A percentile compares a stretch with the other conserved stretches of the same genome.
Evolutionary conservation across 2,113 vertebrate species (phyloP).

Genomic region (Embiotoca jacksoni): DNA sequence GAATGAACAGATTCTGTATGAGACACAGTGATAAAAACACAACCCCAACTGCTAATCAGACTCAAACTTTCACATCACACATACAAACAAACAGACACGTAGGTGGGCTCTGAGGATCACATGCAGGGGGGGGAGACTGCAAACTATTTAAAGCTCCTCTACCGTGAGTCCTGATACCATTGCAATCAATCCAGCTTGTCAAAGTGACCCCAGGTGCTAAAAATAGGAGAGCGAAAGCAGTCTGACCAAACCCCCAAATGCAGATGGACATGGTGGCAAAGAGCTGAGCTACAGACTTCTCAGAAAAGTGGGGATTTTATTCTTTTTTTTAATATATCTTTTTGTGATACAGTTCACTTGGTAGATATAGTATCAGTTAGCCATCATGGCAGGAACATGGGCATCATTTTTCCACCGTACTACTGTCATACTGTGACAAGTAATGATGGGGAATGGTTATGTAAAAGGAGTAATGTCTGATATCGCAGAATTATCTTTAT

Average conservation of each 20-base stretch:
- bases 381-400: too few relatives aligned
- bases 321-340: slow-evolving; percentile 1
- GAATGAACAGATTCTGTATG: background rate
- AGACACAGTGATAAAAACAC: background rate
- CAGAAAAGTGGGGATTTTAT: background rate
- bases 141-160: slow-evolving; percentile 72
- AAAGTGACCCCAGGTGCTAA: slow-evolving; percentile 63
- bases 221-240: slow-evolving; percentile 56
- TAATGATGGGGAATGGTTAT: slow-evolving; percentile 7
- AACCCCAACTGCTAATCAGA: background rate
- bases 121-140: slow-evolving; percentile 7
- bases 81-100: slow-evolving; percentile 9
- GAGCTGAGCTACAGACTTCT: background rate
- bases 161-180: slow-evolving; percentile 63
- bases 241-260: background rate
- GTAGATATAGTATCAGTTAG: background rate
- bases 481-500: slow-evolving; percentile 31
- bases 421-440: background rate
- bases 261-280: slow-evolving; percentile 16
- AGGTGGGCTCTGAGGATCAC: slow-evolving; percentile 26
- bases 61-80: slow-evolving; percentile 1
- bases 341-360: too few relatives aligned
- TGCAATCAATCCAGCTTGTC: slow-evolving; percentile 66
- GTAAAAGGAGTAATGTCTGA: slow-evolving; percentile 16
- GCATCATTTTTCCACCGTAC: background rate